Base-by-base conservation (phyloP, 2,797 vertebrate species). In the Tachyglossus aculeatus region DNA sequence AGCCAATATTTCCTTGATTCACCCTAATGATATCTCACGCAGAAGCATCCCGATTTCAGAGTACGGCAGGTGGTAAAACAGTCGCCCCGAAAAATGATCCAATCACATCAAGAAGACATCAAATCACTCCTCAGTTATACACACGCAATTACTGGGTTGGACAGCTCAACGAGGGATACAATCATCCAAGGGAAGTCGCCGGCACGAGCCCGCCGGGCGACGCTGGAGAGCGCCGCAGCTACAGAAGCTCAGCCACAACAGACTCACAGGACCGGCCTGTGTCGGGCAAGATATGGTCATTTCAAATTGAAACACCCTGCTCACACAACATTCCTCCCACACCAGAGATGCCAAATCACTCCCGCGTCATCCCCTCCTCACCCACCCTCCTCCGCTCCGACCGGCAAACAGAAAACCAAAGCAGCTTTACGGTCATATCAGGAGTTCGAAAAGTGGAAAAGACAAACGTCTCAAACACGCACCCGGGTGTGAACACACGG, bases 371-470 rank as follows among this genome's bases (percentile, higher is more conserved):
- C 89, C 85, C 86, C 64, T 90, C 88, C 86, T 91, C 94, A 95
- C 91, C 90, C 92, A 83, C 84, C 74, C 91, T 90, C 91, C 81
- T 80, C 89, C 85, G 92, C 88, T 81, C 74, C 82, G 89, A 89
- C 86, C 91, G 78, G 83, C 80, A 87, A 88, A 93, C 90, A 83
- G 71, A 81, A 80, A 93, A 94, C 88, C 92, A 63, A 96, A 98
- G 98, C 97, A 98, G 96, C 96, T 95, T 93, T 90, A 91, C 91
- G 89, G 88, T 92, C 90, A 91, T 88, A 93, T 95, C 89, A 96
- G 89, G 90, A 95, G 91, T 94, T 78, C 92, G 89, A 92, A 94
- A 94, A 90, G 94, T 92, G 94, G 90, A 93, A 91, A 94, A 88
- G 88, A 93, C 16, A 79, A 66, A 62, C n/a, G n/a, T n/a, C n/a